These are phyloP conservation scores for Eumacrocentrus americanus DNA, from an alignment of 2,888 invertebrate genomes.

Conservation along the genomic window DNA sequence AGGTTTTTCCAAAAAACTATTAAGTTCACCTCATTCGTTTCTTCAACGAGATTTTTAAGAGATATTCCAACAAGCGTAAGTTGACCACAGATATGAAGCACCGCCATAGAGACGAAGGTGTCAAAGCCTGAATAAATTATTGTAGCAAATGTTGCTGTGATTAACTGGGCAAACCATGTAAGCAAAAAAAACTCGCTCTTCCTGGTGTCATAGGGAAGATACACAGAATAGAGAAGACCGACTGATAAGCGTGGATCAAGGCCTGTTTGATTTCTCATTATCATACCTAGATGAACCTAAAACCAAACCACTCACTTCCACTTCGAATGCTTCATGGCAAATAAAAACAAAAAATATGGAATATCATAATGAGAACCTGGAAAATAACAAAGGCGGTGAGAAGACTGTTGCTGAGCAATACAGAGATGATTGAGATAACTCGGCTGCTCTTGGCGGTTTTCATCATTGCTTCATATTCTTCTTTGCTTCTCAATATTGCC, in stretches of 20 bases:
- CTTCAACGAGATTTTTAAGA: slow-evolving; percentile 29
- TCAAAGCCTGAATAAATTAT: slow-evolving; percentile 45
- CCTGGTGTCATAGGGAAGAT: slow-evolving; percentile 44
- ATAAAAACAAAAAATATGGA: slow-evolving; percentile 7
- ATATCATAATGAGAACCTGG: slow-evolving; percentile 10
- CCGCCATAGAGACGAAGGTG: slow-evolving; percentile 41
- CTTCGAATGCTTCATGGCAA: slow-evolving; percentile 16
- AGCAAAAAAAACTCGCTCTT: slow-evolving; percentile 40
- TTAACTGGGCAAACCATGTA: slow-evolving; percentile 43
- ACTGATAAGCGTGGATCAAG: slow-evolving; percentile 26
- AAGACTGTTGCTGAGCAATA: slow-evolving; percentile 12
- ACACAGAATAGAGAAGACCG: slow-evolving; percentile 33
- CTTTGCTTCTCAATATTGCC: slow-evolving; percentile 21
- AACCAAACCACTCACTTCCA: not conserved
- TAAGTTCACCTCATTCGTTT: slow-evolving; percentile 20
- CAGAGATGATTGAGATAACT: slow-evolving; percentile 35
- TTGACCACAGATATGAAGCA: slow-evolving; percentile 49
- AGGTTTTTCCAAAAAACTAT: slow-evolving; percentile 14
- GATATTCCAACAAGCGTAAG: slow-evolving; percentile 30
- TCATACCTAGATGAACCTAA: slow-evolving; percentile 20
- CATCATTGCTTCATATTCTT: slow-evolving; percentile 36
- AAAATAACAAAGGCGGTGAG: slow-evolving; percentile 16
- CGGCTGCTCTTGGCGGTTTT: slow-evolving; percentile 36
- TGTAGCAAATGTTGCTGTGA: slow-evolving; percentile 39
- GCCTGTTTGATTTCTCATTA: slow-evolving; percentile 17